A percentile compares a stretch with the other conserved stretches of the same genome.
Evolutionary conservation across 2,888 invertebrate species (phyloP).

Genomic region (Horisme vitalbata): DNA sequence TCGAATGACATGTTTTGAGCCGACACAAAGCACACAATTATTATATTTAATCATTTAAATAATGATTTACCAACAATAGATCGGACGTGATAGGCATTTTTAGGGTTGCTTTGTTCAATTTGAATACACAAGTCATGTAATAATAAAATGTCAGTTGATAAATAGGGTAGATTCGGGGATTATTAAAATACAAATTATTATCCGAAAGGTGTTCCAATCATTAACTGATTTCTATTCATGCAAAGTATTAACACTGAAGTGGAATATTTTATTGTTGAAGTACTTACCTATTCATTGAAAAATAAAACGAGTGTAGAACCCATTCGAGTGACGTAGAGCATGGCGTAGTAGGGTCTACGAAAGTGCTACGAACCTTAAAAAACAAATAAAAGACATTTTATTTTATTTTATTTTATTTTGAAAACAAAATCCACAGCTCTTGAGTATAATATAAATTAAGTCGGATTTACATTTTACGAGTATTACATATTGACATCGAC

Average conservation of each 20-base stretch:
- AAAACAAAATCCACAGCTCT: no score
- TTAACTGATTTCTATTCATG: conserved; percentile 21
- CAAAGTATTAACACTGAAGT: conserved; percentile 8
- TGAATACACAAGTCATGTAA: conserved; percentile 34
- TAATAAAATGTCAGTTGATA: conserved; percentile 28
- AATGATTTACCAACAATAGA: conserved; percentile 41
- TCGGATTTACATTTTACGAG: no score
- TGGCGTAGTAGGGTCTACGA: conserved; percentile 39
- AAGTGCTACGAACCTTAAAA: conserved; percentile 31
- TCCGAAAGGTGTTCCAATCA: conserved; percentile 23
- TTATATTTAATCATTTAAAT: conserved; percentile 56
- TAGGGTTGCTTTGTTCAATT: conserved; percentile 38
- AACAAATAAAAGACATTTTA: neutral
- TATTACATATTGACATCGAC: no score
- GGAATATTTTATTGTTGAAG: conserved; percentile 5
- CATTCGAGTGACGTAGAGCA: neutral
- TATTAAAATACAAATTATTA: conserved; percentile 25
- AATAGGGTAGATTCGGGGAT: conserved; percentile 29
- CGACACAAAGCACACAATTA: conserved; percentile 47
- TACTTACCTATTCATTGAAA: neutral
- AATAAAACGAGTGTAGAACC: neutral
- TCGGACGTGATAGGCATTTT: conserved; percentile 43
- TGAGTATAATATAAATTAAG: no score
- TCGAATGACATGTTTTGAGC: conserved; percentile 40
- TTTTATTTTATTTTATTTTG: no score